A percentile compares a stretch with the other conserved stretches of the same genome.
These are phyloP conservation scores for Apeira syringaria DNA, from an alignment of 2,888 invertebrate genomes.

Conservation along the genomic window DNA sequence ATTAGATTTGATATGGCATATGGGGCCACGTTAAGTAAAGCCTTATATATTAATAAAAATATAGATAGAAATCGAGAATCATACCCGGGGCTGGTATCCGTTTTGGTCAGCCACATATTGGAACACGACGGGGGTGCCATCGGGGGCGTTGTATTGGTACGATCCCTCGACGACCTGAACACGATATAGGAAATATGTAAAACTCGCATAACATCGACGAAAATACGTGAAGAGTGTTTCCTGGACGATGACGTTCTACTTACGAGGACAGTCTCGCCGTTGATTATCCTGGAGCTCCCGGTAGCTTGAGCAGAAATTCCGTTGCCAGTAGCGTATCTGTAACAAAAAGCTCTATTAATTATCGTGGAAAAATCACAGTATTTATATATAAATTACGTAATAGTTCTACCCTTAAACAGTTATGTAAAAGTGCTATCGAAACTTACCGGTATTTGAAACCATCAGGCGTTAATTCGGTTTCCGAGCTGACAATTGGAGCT, in stretches of 20 bases:
- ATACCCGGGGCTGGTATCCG: slow-evolving; percentile 85
- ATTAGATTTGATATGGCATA: too few species aligned
- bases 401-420: too few species aligned
- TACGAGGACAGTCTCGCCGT: slow-evolving; percentile 19
- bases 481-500: slow-evolving; percentile 40
- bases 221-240: too few species aligned
- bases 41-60: too few species aligned
- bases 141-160: slow-evolving; percentile 78
- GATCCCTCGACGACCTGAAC: slow-evolving; percentile 68
- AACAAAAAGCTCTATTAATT: too few species aligned
- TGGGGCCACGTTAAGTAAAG: too few species aligned
- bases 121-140: slow-evolving; percentile 81
- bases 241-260: too few species aligned
- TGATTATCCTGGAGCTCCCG: slow-evolving; percentile 23
- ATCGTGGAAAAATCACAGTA: too few species aligned
- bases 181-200: neutral
- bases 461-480: slow-evolving; percentile 36
- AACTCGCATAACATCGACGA: too few species aligned
- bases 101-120: slow-evolving; percentile 86
- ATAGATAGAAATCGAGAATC: too few species aligned
- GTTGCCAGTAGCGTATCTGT: slow-evolving; percentile 28
- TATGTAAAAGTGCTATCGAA: too few species aligned
- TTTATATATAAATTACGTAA: too few species aligned
- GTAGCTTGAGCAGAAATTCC: slow-evolving; percentile 25
- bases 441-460: slow-evolving; percentile 27